A percentile compares a stretch with the other conserved stretches of the same genome.
phyloP scores from a whole-genome alignment of 2,888 invertebrate genomes.

The Orthosia cruda region DNA sequence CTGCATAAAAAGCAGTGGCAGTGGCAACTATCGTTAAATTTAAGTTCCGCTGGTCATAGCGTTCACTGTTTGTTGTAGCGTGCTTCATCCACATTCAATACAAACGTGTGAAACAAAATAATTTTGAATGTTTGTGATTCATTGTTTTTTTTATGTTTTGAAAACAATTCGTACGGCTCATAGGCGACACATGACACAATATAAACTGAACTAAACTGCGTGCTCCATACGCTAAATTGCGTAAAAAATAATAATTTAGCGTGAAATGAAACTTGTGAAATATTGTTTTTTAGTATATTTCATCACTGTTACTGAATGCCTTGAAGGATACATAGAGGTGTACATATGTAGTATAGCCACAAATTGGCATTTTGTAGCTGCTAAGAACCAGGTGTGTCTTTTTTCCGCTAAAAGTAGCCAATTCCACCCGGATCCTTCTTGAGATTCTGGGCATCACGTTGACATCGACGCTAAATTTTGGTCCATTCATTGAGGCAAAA shows the following conservation, averaged over 20 bases:
- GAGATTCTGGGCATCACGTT: too few relatives aligned
- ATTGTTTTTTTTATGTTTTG: constrained; percentile 17
- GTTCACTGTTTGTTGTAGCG: constrained; percentile 32
- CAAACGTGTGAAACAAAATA: constrained; percentile 37
- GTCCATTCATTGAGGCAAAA: too few relatives aligned
- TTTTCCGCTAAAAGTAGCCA: too few relatives aligned
- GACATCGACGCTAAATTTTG: too few relatives aligned
- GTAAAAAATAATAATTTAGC: not conserved
- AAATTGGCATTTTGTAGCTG: not conserved
- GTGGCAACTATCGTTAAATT: constrained; percentile 3
- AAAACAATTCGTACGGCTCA: constrained; percentile 1
- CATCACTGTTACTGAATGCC: not conserved
- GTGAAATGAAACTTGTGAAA: constrained; percentile 2
- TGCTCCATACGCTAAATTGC: not conserved
- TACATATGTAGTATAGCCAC: not conserved
- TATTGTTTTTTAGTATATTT: not conserved
- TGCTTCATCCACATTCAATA: constrained; percentile 28
- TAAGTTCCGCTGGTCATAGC: constrained; percentile 2
- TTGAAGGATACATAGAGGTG: not conserved
- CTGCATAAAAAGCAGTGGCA: not conserved
- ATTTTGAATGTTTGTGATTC: constrained; percentile 37
- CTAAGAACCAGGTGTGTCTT: too few relatives aligned
- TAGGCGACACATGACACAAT: constrained; percentile 13
- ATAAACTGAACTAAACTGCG: not conserved
- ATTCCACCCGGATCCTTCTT: too few relatives aligned